These are phyloP conservation scores for Tortricodes alternella DNA, from an alignment of 2,888 invertebrate species.

Conservation along the genomic window DNA sequence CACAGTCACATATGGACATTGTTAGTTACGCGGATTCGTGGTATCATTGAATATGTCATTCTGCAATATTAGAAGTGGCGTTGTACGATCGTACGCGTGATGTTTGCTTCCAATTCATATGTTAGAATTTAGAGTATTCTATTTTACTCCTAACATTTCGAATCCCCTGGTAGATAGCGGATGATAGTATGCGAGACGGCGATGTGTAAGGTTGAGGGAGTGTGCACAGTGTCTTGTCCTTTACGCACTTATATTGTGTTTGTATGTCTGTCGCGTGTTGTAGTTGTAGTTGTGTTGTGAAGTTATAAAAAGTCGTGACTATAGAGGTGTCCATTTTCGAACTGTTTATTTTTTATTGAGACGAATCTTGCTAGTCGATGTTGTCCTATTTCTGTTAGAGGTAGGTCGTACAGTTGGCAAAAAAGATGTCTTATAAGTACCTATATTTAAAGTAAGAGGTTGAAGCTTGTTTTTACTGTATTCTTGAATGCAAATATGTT, in stretches of 20 bases:
- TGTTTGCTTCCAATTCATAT: slow-evolving; percentile 6
- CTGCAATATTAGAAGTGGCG: too few species aligned
- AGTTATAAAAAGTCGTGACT: not conserved
- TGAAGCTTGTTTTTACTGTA: too few species aligned
- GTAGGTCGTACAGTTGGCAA: too few species aligned
- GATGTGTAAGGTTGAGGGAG: slow-evolving; percentile 32
- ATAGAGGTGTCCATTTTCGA: not conserved
- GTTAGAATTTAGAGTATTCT: slow-evolving; percentile 22
- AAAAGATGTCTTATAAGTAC: too few species aligned
- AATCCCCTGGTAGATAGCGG: slow-evolving; percentile 45
- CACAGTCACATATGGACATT: too few species aligned
- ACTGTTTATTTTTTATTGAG: too few species aligned
- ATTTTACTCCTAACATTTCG: slow-evolving; percentile 28
- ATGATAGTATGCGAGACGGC: slow-evolving; percentile 48
- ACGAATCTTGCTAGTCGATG: too few species aligned
- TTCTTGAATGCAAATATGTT: too few species aligned
- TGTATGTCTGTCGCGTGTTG: slow-evolving; percentile 11
- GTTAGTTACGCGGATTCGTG: too few species aligned
- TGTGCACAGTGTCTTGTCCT: slow-evolving; percentile 10
- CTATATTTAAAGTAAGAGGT: too few species aligned
- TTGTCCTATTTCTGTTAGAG: too few species aligned
- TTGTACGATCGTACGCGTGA: not conserved
- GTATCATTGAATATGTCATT: too few species aligned
- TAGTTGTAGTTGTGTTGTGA: not conserved
- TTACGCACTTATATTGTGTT: slow-evolving; percentile 9